A percentile compares a stretch with the other conserved stretches of the same genome.
Evolutionary conservation across 2,888 invertebrate genomes (phyloP).

Genomic region (Tyria jacobaeae): DNA sequence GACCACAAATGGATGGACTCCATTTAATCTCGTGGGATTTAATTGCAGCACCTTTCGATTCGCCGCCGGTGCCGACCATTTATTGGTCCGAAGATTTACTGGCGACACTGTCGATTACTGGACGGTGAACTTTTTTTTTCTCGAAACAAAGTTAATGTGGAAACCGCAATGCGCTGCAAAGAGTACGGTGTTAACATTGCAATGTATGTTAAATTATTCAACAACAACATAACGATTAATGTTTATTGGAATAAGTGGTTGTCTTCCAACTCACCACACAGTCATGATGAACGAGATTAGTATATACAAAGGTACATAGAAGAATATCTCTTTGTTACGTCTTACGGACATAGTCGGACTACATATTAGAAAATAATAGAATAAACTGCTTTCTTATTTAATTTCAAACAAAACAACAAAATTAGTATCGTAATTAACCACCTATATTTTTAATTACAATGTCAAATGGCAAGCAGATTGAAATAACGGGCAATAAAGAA

Average conservation of each 20-base stretch:
- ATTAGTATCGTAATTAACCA: too few species aligned
- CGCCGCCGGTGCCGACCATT: slow-evolving; percentile 69
- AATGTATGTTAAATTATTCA: not conserved
- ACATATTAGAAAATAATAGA: too few species aligned
- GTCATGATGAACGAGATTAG: too few species aligned
- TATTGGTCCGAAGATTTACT: slow-evolving; percentile 78
- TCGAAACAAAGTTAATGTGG: slow-evolving; percentile 26
- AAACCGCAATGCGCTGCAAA: slow-evolving; percentile 36
- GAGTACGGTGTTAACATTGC: slow-evolving; percentile 14
- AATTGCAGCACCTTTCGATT: slow-evolving; percentile 81
- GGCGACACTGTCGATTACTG: slow-evolving; percentile 52
- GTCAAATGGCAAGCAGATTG: too few species aligned
- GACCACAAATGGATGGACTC: slow-evolving; percentile 80
- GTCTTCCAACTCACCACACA: too few species aligned
- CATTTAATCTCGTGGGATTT: slow-evolving; percentile 82
- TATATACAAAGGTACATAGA: too few species aligned
- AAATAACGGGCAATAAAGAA: too few species aligned
- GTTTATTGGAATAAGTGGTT: not conserved
- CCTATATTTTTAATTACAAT: too few species aligned
- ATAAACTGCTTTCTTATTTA: too few species aligned
- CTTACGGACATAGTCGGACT: too few species aligned
- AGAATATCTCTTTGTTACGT: too few species aligned
- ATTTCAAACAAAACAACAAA: too few species aligned
- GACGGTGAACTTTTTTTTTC: slow-evolving; percentile 42
- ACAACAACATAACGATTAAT: slow-evolving; percentile 4